Percentiles rank a stretch among this genome's conserved stretches.
phyloP scores from a whole-genome alignment of 2,113 vertebrate genomes.

The Bungarus multicinctus region DNA sequence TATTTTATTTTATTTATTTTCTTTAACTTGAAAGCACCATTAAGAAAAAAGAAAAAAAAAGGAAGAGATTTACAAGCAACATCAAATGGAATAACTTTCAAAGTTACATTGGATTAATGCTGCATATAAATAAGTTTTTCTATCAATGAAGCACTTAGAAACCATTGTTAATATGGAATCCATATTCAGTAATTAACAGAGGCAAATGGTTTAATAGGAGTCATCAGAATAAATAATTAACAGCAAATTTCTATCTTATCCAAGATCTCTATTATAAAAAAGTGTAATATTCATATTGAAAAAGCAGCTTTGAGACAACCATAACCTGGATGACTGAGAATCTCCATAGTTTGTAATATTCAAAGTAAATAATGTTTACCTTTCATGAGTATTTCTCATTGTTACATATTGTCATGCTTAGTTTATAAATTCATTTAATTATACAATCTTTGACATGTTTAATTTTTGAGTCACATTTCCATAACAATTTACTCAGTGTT shows the following conservation, averaged over 20 bases:
- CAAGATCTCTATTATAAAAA: not conserved
- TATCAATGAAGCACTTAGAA: not conserved
- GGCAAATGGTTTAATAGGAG: not conserved
- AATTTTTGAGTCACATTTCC: not conserved
- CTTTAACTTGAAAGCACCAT: not conserved
- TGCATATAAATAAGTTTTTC: not conserved
- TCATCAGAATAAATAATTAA: not conserved
- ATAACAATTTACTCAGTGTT: not conserved
- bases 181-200: not conserved
- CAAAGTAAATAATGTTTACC: not conserved
- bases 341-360: not conserved
- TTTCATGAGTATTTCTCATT: not conserved
- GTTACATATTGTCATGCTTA: not conserved
- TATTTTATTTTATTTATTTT: not conserved
- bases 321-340: too few relatives aligned
- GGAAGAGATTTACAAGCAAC: not conserved
- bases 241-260: not conserved
- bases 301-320: too few relatives aligned
- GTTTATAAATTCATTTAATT: not conserved
- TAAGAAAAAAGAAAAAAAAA: not conserved
- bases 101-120: not conserved
- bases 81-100: not conserved
- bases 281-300: not conserved
- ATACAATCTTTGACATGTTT: not conserved
- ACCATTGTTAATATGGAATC: not conserved